Conservation (phyloP, 2,888 invertebrate species). For the Amblyteles armatorius region DNA sequence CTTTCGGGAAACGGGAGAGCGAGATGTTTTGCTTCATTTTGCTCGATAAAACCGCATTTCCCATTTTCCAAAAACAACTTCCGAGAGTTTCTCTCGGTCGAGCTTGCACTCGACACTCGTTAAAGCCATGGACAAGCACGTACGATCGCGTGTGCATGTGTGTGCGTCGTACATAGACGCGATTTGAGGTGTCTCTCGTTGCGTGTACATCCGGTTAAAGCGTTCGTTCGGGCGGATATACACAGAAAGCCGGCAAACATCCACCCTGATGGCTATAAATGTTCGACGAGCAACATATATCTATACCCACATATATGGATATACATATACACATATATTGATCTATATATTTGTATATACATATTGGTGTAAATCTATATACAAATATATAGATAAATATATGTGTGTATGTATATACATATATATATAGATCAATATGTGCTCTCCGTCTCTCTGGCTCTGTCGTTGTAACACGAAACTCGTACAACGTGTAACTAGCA, state of each 20-base stretch:
- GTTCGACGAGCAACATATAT: conserved; percentile 9
- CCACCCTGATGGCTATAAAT: conserved; percentile 41
- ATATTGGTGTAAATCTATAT: background rate
- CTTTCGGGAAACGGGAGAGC: background rate
- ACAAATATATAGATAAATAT: too few relatives aligned
- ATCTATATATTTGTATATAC: background rate
- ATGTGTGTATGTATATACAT: background rate
- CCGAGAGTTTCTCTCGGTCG: background rate
- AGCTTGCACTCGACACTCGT: conserved; percentile 49
- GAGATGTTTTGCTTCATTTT: conserved; percentile 2
- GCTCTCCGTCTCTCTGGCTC: conserved; percentile 1
- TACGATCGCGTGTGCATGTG: background rate
- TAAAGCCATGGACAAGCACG: conserved; percentile 32
- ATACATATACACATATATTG: background rate
- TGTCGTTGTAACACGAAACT: conserved; percentile 70
- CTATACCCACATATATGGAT: background rate
- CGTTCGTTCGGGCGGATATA: conserved; percentile 34
- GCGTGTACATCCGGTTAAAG: conserved; percentile 47
- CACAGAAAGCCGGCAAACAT: conserved; percentile 42
- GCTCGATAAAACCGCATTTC: conserved; percentile 5
- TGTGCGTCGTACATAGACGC: conserved; percentile 32
- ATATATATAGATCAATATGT: background rate
- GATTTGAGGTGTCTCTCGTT: conserved; percentile 61
- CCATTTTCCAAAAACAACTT: conserved; percentile 19
- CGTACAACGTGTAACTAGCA: conserved; percentile 70